These are phyloP conservation scores for Smithornis capensis DNA, from an alignment of 2,113 vertebrate species.

Conservation along the genomic window DNA sequence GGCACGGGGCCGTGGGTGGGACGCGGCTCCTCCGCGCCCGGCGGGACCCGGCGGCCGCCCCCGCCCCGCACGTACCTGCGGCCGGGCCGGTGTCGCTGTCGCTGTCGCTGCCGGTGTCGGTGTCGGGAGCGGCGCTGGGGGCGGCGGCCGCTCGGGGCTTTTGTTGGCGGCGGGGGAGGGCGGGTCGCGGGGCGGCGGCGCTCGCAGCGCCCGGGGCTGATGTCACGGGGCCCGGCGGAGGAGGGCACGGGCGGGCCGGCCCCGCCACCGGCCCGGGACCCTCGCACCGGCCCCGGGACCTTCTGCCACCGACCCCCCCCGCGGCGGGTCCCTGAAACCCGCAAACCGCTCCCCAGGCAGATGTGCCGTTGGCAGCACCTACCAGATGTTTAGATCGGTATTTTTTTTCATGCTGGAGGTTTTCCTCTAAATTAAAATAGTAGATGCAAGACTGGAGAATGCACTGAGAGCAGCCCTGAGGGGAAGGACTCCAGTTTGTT, in stretches of 20 bases:
- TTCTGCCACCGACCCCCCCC: rapidly evolving
- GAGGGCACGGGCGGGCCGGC: background rate
- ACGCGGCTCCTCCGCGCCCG: background rate
- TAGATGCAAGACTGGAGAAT: background rate
- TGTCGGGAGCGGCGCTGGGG: background rate
- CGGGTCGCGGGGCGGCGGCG: background rate
- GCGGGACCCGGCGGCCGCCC: background rate
- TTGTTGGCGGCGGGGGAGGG: background rate
- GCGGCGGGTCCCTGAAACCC: background rate
- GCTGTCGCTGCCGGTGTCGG: background rate
- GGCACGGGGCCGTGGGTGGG: background rate
- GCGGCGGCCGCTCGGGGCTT: background rate
- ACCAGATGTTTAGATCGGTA: background rate
- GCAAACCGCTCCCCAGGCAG: background rate
- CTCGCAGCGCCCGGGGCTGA: background rate
- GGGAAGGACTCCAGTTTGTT: background rate
- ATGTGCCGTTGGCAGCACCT: background rate
- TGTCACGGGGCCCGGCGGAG: background rate
- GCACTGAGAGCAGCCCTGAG: background rate
- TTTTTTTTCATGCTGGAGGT: background rate
- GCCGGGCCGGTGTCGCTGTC: background rate
- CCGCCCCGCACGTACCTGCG: background rate
- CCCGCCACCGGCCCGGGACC: background rate
- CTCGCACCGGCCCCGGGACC: background rate
- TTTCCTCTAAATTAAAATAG: background rate